Conservation (phyloP, 1,140 invertebrate species). For the Pectinophora gossypiella region DNA sequence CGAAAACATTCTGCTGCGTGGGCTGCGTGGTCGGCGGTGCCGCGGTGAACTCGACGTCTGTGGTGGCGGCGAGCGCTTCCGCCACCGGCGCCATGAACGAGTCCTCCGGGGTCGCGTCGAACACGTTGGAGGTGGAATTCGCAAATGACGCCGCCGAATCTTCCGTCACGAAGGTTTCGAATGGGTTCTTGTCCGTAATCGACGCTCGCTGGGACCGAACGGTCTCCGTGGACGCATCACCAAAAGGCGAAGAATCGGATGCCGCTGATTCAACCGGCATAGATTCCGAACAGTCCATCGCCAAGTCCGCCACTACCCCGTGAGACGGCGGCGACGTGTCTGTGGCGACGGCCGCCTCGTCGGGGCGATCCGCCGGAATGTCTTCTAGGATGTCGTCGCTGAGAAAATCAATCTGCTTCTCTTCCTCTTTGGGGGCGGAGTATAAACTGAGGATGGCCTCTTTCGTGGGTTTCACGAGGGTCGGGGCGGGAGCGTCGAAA, state of each 20-base stretch:
- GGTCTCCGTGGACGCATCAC: slow-evolving; percentile 27
- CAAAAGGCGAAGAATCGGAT: slow-evolving; percentile 43
- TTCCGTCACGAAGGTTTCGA: slow-evolving; percentile 30
- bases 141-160: slow-evolving; percentile 7
- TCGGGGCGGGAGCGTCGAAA: slow-evolving; percentile 64
- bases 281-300: slow-evolving; percentile 59
- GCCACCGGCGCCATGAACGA: neutral
- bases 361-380: slow-evolving; percentile 28
- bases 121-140: neutral
- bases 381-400: slow-evolving; percentile 74
- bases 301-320: slow-evolving; percentile 12
- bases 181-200: slow-evolving; percentile 54
- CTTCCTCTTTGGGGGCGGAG: slow-evolving; percentile 73
- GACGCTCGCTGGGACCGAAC: slow-evolving; percentile 9
- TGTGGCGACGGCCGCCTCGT: slow-evolving; percentile 8
- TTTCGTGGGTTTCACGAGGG: slow-evolving; percentile 69
- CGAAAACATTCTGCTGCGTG: no score
- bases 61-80: neutral
- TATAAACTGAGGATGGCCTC: slow-evolving; percentile 82
- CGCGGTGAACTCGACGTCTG: neutral
- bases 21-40: neutral
- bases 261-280: slow-evolving; percentile 19
- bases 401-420: slow-evolving; percentile 72
- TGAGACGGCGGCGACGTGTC: neutral
- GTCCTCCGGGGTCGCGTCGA: neutral